Evolutionary conservation across 2,797 vertebrate species (phyloP).

Genomic region (Acipenser ruthenus): DNA sequence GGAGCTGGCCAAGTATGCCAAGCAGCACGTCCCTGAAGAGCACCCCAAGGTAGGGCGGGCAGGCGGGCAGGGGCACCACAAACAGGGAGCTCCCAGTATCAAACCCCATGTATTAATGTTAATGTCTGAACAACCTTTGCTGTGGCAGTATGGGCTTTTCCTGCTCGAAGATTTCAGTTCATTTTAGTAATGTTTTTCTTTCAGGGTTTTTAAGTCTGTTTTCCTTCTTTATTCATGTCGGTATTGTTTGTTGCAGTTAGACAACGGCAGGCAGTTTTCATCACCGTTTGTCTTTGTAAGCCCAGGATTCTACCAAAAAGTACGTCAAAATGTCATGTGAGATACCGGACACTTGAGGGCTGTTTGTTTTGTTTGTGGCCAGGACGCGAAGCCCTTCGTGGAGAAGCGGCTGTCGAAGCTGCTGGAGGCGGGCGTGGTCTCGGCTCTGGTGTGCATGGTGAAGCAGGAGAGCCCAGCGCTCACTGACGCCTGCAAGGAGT

Average conservation of each 20-base stretch:
- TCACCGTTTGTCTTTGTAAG: too few species aligned
- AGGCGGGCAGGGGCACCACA: neutral
- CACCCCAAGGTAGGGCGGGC: slow-evolving; percentile 79
- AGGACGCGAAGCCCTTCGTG: slow-evolving; percentile 80
- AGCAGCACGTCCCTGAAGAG: slow-evolving; percentile 91
- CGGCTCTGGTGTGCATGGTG: slow-evolving; percentile 87
- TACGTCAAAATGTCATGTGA: neutral
- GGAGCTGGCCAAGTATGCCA: slow-evolving; percentile 94
- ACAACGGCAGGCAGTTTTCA: too few species aligned
- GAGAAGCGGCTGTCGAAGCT: slow-evolving; percentile 76
- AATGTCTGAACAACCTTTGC: too few species aligned
- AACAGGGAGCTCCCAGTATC: too few species aligned
- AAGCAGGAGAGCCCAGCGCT: slow-evolving; percentile 82
- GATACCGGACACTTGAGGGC: neutral
- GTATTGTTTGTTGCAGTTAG: too few species aligned
- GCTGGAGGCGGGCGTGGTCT: slow-evolving; percentile 79
- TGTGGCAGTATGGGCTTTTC: neutral
- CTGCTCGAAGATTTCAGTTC: neutral
- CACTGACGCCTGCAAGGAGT: slow-evolving; percentile 79
- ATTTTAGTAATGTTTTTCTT: neutral
- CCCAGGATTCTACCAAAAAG: too few species aligned
- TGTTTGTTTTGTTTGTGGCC: slow-evolving; percentile 11
- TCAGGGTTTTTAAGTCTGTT: neutral
- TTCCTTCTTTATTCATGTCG: neutral
- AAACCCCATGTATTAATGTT: too few species aligned